Evolutionary conservation across 64 coral and sea anemone genomes (phyloP), one percentile per base, ranked within the genome.

Genomic region (Dendronephthya gigantea): DNA sequence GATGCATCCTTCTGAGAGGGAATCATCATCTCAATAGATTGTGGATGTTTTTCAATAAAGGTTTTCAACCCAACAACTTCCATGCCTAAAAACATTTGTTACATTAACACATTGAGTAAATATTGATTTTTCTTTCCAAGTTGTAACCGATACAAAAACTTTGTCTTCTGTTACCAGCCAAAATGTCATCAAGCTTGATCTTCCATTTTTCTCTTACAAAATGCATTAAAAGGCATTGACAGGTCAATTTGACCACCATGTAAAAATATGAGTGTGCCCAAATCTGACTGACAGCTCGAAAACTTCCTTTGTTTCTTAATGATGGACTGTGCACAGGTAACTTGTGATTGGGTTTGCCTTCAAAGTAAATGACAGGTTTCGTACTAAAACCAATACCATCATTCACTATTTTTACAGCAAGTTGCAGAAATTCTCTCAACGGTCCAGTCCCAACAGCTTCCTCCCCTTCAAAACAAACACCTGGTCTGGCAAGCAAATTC

Each of bases 11-110:
- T 27, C 13, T 30, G n/a, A 27, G 32, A 4, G 22, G 68, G 1
- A 35, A 74, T 25, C 13, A 74, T 74, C n/a, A 74, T 12, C n/a
- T 74, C 68, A 0, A 74, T 27, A 35, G 1, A 11, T 74, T 74
- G 68, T 74, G 68, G 68, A 35, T 74, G 32, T 74, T 74, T 74
- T 35, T 30, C n/a, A 74, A 74, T 74, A 27, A 74, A 74, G 14
- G n/a, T 74, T 35, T 74, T 74, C 68, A 74, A 74, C 1, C 68
- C 68, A 17, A 74, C 68, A 30, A 28, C 68, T 74, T 74, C 68
- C 68, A 74, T 30, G 12, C 68, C 68, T 74, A 35, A 52, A 22
- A 52, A 50, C 13, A 52, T 52, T 12, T 52, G 9, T 1, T 22
- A 52, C 50, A 52, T 52, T 52, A 52, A 52, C n/a, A 52, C 50